Percentiles rank a stretch among this genome's conserved stretches.
Evolutionary conservation across 2,888 invertebrate species (phyloP).

Genomic region (Leptura quadrifasciata): DNA sequence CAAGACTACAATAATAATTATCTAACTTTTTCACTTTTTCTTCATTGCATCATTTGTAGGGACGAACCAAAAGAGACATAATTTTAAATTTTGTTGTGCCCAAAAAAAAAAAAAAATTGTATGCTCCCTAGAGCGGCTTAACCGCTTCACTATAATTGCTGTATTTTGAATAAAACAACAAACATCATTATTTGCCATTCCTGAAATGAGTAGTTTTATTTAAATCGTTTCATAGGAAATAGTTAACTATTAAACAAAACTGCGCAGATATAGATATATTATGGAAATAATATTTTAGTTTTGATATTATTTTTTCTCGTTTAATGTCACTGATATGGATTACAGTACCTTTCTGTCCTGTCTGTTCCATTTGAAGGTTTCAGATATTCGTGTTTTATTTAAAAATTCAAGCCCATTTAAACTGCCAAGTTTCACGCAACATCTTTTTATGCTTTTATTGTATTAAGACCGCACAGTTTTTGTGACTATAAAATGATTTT

Average conservation of each 20-base stretch:
- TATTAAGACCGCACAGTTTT: slow-evolving; percentile 28
- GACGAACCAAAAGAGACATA: too few relatives aligned
- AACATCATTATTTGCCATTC: too few relatives aligned
- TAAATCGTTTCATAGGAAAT: background rate
- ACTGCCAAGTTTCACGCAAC: slow-evolving; percentile 53
- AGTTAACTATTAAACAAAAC: background rate
- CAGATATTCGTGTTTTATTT: slow-evolving; percentile 52
- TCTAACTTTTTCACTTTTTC: too few relatives aligned
- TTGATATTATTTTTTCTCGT: slow-evolving; percentile 31
- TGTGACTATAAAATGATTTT: slow-evolving; percentile 10
- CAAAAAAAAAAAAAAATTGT: too few relatives aligned
- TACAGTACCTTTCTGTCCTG: slow-evolving; percentile 50
- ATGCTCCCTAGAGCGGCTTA: too few relatives aligned
- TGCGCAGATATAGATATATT: background rate
- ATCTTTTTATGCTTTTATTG: slow-evolving; percentile 34
- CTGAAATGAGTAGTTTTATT: background rate
- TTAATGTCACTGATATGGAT: slow-evolving; percentile 29
- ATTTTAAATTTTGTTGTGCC: too few relatives aligned
- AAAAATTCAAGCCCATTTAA: slow-evolving; percentile 55
- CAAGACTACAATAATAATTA: too few relatives aligned
- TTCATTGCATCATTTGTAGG: too few relatives aligned
- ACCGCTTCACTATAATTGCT: too few relatives aligned
- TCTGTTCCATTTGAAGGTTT: slow-evolving; percentile 40
- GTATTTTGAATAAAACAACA: too few relatives aligned
- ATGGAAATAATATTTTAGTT: slow-evolving; percentile 32